Percentiles rank a stretch among this genome's conserved stretches.
Evolutionary conservation across 2,113 vertebrate genomes (phyloP).

Genomic region (Vireo altiloquus): DNA sequence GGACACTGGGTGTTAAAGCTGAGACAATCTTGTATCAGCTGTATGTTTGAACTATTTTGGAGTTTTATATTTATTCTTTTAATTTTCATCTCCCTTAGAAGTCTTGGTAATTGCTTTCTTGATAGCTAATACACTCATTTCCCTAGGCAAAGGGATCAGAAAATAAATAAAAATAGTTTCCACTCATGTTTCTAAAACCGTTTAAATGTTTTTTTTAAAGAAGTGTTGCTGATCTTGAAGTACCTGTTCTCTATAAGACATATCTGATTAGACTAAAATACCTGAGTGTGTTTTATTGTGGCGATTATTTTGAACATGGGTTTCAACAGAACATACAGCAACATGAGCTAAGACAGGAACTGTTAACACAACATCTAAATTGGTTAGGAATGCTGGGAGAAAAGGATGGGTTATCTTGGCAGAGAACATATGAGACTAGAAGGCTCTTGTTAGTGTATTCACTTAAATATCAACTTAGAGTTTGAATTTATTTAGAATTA

Average conservation of each 20-base stretch:
- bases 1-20: not conserved
- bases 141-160: not conserved
- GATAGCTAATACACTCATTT: not conserved
- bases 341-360: not conserved
- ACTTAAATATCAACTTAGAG: not conserved
- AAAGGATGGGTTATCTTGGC: not conserved
- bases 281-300: not conserved
- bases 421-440: not conserved
- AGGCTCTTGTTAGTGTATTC: not conserved
- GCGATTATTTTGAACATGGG: not conserved
- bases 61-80: conserved; percentile 43
- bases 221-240: not conserved
- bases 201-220: not conserved
- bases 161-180: conserved; percentile 23
- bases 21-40: not conserved
- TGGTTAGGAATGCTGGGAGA: not conserved
- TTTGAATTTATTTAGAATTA: not conserved
- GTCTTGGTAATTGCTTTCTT: conserved; percentile 19
- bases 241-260: not conserved
- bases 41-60: not conserved
- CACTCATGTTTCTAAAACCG: not conserved
- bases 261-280: not conserved
- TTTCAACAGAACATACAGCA: not conserved
- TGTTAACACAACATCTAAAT: not conserved
- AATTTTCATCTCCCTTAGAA: conserved; percentile 18